Conservation (phyloP, 2,113 vertebrate species). For the Rhinogobius similis region DNA sequence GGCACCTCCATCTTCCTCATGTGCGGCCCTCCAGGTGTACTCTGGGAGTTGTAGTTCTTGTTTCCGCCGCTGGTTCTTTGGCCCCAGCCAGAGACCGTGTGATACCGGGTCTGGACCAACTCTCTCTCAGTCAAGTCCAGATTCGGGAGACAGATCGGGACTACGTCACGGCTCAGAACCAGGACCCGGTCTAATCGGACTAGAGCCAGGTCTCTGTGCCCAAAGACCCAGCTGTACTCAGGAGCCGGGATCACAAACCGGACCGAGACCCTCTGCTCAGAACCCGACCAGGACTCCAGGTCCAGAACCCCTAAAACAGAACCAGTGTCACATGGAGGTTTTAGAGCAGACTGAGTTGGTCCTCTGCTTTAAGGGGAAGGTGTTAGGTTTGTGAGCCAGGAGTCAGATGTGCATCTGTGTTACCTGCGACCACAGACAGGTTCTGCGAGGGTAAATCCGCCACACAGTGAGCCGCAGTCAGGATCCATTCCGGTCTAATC, state of each 20-base stretch:
- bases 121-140: neutral
- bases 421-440: neutral
- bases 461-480: neutral
- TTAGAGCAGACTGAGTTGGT: too few species aligned
- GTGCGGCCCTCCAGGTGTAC: neutral
- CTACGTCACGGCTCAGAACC: neutral
- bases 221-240: neutral
- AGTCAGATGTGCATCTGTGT: too few species aligned
- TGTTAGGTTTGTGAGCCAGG: too few species aligned
- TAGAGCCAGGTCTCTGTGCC: neutral
- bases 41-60: neutral
- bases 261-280: neutral
- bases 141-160: neutral
- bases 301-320: neutral
- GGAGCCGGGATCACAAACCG: neutral
- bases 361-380: too few species aligned
- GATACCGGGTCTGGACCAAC: neutral
- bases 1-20: neutral
- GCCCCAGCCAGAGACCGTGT: neutral
- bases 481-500: neutral
- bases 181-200: neutral
- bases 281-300: neutral
- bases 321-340: neutral
- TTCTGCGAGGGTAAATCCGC: neutral
- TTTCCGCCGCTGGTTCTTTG: neutral